These are phyloP conservation scores for Rhadinocentrus ornatus DNA, from an alignment of 2,797 vertebrate genomes.

Conservation along the genomic window DNA sequence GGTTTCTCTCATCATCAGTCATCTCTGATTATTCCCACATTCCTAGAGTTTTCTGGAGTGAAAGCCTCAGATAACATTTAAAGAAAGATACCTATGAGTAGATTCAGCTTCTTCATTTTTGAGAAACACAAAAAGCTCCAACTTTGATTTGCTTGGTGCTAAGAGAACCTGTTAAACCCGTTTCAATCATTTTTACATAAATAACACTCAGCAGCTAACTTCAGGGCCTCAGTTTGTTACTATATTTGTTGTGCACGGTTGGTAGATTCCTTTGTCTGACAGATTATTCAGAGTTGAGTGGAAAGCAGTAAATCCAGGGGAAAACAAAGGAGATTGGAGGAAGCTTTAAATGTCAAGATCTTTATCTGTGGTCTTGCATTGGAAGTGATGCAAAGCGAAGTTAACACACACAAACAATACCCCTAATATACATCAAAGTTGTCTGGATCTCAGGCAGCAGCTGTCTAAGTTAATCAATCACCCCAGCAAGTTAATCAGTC, in stretches of 20 bases:
- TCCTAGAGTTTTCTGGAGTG: neutral
- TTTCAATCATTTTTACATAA: neutral
- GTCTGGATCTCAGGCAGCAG: constrained; percentile 4
- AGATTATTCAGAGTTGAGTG: constrained; percentile 30
- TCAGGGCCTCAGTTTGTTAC: neutral
- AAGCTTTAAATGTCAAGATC: constrained; percentile 15
- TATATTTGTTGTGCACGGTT: neutral
- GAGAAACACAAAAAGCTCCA: neutral
- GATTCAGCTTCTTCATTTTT: constrained; percentile 3
- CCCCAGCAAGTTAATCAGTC: constrained; percentile 39
- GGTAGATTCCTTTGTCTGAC: constrained; percentile 5
- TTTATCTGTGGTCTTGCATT: constrained; percentile 18
- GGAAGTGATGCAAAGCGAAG: constrained; percentile 36
- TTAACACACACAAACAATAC: constrained; percentile 12
- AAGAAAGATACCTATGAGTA: neutral
- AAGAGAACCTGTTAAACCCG: neutral
- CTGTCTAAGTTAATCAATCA: constrained; percentile 45
- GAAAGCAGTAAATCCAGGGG: constrained; percentile 23
- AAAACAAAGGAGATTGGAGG: constrained; percentile 32
- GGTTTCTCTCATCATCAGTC: neutral
- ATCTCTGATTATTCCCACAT: constrained; percentile 1
- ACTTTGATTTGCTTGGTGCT: neutral
- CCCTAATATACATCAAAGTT: neutral
- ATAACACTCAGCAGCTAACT: neutral
- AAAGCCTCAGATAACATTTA: constrained; percentile 13